Evolutionary conservation across 2,113 vertebrate genomes (phyloP).

Genomic region (Nerophis ophidion): DNA sequence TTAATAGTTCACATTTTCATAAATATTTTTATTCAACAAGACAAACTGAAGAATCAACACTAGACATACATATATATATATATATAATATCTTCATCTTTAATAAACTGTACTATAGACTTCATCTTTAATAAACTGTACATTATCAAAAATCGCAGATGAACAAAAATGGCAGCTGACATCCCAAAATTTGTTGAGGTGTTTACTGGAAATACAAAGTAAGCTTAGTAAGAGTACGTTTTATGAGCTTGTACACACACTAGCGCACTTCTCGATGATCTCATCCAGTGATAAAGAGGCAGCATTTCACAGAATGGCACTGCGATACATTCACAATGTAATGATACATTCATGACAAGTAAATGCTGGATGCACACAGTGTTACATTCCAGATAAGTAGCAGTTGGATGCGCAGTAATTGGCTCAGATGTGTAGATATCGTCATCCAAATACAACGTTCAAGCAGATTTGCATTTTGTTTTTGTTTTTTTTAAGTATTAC

Average conservation of each 20-base stretch:
- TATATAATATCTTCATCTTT: not conserved
- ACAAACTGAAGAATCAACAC: conserved; percentile 41
- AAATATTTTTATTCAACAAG: conserved; percentile 33
- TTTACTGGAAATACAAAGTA: not conserved
- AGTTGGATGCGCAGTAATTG: not conserved
- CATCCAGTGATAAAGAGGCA: conserved; percentile 38
- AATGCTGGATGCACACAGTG: conserved; percentile 4
- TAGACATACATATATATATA: conserved; percentile 15
- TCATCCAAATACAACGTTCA: not conserved
- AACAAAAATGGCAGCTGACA: conserved; percentile 40
- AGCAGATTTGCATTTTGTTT: not conserved
- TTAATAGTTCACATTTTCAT: conserved; percentile 46
- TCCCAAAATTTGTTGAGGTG: not conserved
- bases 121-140: conserved; percentile 18
- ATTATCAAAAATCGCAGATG: conserved; percentile 30
- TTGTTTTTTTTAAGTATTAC: too few species aligned
- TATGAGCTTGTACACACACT: not conserved
- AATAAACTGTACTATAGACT: conserved; percentile 10
- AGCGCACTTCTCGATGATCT: conserved; percentile 18
- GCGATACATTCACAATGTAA: conserved; percentile 37
- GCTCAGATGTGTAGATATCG: conserved; percentile 5
- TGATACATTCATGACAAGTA: conserved; percentile 3
- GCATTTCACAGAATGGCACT: conserved; percentile 8
- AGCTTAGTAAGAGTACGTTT: not conserved
- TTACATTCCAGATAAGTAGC: too few species aligned